Conservation (phyloP, 1,140 invertebrate species). For the Drosophila ambigua region DNA sequence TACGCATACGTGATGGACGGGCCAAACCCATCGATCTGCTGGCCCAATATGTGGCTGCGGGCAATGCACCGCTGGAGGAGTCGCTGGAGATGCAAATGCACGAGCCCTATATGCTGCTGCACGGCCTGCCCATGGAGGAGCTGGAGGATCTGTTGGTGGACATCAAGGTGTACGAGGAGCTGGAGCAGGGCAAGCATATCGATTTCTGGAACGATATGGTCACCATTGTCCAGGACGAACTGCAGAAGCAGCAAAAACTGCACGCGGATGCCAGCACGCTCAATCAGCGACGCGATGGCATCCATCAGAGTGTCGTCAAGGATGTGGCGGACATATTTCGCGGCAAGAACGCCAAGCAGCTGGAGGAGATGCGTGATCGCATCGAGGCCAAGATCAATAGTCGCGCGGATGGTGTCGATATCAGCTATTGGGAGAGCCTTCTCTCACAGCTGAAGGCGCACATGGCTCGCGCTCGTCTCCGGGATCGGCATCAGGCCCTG, state of each 20-base stretch:
- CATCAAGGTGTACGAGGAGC: conserved; percentile 96
- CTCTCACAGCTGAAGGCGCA: conserved; percentile 97
- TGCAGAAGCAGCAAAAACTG: conserved; percentile 93
- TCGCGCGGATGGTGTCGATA: conserved; percentile 95
- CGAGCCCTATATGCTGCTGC: conserved; percentile 98
- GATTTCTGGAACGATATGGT: conserved; percentile 99
- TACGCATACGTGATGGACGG: conserved; percentile 97
- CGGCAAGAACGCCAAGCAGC: conserved; percentile 95
- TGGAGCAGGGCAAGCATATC: conserved; percentile 93
- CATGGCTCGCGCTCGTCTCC: conserved; percentile 95
- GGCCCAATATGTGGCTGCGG: conserved; percentile 95
- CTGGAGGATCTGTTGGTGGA: conserved; percentile 99
- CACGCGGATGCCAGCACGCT: conserved; percentile 86
- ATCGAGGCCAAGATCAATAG: conserved; percentile 95
- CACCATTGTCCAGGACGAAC: conserved; percentile 97
- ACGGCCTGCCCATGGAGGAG: conserved; percentile 95
- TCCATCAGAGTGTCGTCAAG: conserved; percentile 95
- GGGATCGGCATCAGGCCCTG: conserved; percentile 96
- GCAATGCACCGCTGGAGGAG: conserved; percentile 94
- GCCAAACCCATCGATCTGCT: conserved; percentile 99
- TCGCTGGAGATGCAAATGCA: conserved; percentile 99
- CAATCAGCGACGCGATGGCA: conserved; percentile 93
- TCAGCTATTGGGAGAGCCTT: conserved; percentile 98
- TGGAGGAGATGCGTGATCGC: conserved; percentile 92
- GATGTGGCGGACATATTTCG: conserved; percentile 95